Conservation (phyloP, 2,113 vertebrate genomes). For the Passer montanus region DNA sequence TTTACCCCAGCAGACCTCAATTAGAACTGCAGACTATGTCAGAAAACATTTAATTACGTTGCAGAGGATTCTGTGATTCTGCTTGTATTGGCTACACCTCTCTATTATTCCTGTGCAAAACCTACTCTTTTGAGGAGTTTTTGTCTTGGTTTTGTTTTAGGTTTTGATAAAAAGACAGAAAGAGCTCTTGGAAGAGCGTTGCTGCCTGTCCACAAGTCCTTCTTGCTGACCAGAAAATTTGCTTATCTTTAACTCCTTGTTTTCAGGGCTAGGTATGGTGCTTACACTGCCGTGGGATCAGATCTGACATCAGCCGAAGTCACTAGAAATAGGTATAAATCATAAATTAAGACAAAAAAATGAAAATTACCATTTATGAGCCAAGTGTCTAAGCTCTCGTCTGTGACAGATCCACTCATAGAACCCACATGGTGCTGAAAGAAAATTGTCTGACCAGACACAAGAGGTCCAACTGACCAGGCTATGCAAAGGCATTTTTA, state of each 20-base stretch:
- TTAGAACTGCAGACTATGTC: not conserved
- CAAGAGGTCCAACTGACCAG: not conserved
- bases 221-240: not conserved
- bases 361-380: not conserved
- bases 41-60: constrained; percentile 24
- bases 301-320: not conserved
- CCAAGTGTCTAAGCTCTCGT: not conserved
- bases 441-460: not conserved
- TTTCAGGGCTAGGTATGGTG: not conserved
- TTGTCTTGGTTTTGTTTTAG: not conserved
- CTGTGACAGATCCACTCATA: not conserved
- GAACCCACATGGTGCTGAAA: not conserved
- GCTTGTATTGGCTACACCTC: not conserved
- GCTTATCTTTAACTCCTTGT: not conserved
- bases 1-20: not conserved
- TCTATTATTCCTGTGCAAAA: not conserved
- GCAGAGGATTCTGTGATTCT: not conserved
- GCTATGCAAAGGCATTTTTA: not conserved
- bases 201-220: not conserved
- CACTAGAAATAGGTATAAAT: not conserved
- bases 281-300: not conserved
- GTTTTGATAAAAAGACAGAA: not conserved
- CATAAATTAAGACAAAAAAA: not conserved
- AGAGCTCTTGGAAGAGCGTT: not conserved
- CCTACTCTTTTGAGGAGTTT: not conserved